phyloP scores from a whole-genome alignment of 2,113 vertebrate genomes.

The Siphamia tubifer region DNA sequence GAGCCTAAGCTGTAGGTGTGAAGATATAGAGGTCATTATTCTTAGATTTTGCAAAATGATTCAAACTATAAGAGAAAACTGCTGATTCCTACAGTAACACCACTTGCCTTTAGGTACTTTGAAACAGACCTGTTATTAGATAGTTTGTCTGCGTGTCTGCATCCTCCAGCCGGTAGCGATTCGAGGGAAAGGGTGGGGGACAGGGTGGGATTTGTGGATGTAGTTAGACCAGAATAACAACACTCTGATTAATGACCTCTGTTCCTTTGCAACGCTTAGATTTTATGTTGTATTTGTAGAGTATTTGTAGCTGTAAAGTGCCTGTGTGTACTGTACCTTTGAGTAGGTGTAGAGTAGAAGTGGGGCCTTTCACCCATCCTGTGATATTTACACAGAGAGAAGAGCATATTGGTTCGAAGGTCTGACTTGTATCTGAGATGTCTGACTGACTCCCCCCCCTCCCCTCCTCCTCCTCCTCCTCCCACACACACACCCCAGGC shows the following conservation, averaged over 20 bases:
- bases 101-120: slow-evolving; percentile 5
- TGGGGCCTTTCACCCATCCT: background rate
- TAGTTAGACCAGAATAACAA: slow-evolving; percentile 47
- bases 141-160: slow-evolving; percentile 24
- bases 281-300: slow-evolving; percentile 24
- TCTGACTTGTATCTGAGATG: slow-evolving; percentile 22
- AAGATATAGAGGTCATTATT: background rate
- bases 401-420: background rate
- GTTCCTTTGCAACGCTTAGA: slow-evolving; percentile 12
- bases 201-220: slow-evolving; percentile 20
- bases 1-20: background rate
- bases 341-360: background rate
- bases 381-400: slow-evolving; percentile 21
- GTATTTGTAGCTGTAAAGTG: slow-evolving; percentile 24
- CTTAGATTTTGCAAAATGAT: background rate
- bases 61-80: background rate
- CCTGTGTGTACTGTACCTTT: background rate
- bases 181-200: too few relatives aligned
- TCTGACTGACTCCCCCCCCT: background rate
- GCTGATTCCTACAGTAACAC: slow-evolving; percentile 16
- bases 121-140: slow-evolving; percentile 12
- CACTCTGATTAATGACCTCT: slow-evolving; percentile 32
- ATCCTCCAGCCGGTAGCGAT: slow-evolving; percentile 1
- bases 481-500: too few relatives aligned
- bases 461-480: background rate